Percentiles rank a stretch among this genome's conserved stretches.
Evolutionary conservation across 2,113 vertebrate species (phyloP).

Genomic region (Oenanthe oenanthe): DNA sequence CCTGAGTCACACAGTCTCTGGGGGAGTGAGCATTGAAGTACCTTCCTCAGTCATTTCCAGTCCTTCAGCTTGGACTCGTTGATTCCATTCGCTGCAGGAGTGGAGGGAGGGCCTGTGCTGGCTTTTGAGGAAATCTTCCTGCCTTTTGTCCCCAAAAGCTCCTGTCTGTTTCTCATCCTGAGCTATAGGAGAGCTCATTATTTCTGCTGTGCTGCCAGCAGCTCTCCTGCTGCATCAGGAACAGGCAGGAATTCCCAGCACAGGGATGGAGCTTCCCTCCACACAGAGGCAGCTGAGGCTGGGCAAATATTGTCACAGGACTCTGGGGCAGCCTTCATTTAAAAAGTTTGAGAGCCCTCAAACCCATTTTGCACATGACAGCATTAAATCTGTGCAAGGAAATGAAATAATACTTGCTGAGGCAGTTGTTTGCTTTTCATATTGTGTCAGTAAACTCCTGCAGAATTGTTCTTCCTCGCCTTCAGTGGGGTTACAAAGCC

Average conservation of each 20-base stretch:
- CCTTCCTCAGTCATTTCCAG: not conserved
- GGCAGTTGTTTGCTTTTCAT: not conserved
- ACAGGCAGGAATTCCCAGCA: not conserved
- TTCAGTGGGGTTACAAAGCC: not conserved
- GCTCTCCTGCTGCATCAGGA: not conserved
- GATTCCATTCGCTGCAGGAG: not conserved
- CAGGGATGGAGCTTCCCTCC: not conserved
- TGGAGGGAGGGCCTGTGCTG: not conserved
- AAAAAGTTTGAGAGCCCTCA: not conserved
- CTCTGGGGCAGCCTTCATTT: not conserved
- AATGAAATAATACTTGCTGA: not conserved
- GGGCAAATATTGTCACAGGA: not conserved
- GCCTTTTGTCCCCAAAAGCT: not conserved
- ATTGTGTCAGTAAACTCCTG: not conserved
- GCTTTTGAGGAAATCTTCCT: not conserved
- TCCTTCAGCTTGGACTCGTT: not conserved
- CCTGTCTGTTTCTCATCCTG: not conserved
- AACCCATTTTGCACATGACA: not conserved
- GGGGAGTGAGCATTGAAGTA: not conserved
- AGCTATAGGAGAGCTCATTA: not conserved
- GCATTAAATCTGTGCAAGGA: not conserved
- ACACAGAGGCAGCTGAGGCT: rapidly evolving
- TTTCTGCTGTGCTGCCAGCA: not conserved
- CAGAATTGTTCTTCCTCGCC: not conserved
- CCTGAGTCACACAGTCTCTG: not conserved